Base-by-base conservation (phyloP, 2,797 vertebrate species). In the Leptatherina wallacei region DNA sequence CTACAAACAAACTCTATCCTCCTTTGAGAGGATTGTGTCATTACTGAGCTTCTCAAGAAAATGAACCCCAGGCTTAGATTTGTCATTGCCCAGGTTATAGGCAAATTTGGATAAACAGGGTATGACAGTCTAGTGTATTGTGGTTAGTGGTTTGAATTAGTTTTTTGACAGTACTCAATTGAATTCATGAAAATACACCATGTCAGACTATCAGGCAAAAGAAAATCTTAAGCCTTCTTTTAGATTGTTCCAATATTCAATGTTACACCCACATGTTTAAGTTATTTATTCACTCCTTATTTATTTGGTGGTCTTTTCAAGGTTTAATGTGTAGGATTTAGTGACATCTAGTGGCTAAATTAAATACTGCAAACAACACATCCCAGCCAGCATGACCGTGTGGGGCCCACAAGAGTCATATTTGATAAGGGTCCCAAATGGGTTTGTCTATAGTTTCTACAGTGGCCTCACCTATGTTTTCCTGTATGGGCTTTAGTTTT, bases 1-100 rank as follows among this genome's bases (percentile, higher is more conserved):
- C 40, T 3, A 22, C 62, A 73, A 78, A 82, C 49, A 59, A 18
- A 63, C 57, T 56, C 22, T n/a, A 13, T 62, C 44, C n/a, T 61
- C 49, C 61, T 75, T 29, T 11, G 75, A 78, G 29, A 61, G 51
- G 74, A 61, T 9, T 47, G 47, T 51, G 42, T 49, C 66, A 35
- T 73, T 57, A 18, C 51, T n/a, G 38, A 69, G 72, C 68, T 49
- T 52, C 36, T 67, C 16, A 3, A 56, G 12, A 22, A 32, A 59
- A 55, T 44, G 14, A 66, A n/a, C 65, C 24, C 14, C n/a, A 22
- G 14, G 22, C 10, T 32, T 22, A 60, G 13, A 35, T 16, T 32
- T 35, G 51, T 54, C 12, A 40, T 13, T 27, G 54, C 6, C 4
- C 12, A 29, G 52, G 52, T 54, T 54, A 24, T 29, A 6, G 2